Base-by-base conservation (phyloP, 2,888 invertebrate genomes). In the Hirtodrosophila alboralis region DNA sequence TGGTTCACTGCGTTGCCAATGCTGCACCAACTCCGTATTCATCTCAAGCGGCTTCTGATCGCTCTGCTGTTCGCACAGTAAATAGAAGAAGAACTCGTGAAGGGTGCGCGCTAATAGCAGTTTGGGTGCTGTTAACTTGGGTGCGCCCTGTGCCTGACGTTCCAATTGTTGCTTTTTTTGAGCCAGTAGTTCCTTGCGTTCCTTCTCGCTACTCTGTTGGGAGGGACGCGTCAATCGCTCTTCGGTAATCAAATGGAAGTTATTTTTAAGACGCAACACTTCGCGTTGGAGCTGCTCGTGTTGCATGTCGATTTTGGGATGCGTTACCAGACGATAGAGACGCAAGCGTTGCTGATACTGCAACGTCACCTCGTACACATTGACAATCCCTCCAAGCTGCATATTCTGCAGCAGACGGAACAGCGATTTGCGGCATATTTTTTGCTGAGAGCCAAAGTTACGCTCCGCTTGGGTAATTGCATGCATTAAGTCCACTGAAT, bases 61-160 rank as follows among this genome's bases (percentile, higher is more conserved):
- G 0, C 91, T 91, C 21, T 90, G 89, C 79, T 93, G 91, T 34
- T 92, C 93, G 75, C 93, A 93, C 5, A 94, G 91, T n/a, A 95
- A 86, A 86, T 95, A 95, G 88, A 92, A 95, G 9, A 96, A 84
- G 67, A 94, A 92, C 71, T 94, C 92, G 84, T 96, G 96, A 31
- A 95, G 84, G 2, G 92, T 90, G 58, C 93, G 91, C 89, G 94
- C 93, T 36, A 95, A 91, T 8, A 93, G 89, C 84, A 94, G 94
- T 89, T 95, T 95, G 2, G 83, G 78, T 0, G 73, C 53, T 12
- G 58, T 21, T 4, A 41, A 54, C 12, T 66, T 79, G 1, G 45
- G 8, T 9, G 6, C 26, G 0, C 12, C 8, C 6, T 10, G 3
- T 0, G 34, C 34, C 14, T 62, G 40, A 4, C 52, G 52, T 5